These are phyloP conservation scores for Seira ritae DNA, from an alignment of 2,888 invertebrate genomes.

Conservation along the genomic window DNA sequence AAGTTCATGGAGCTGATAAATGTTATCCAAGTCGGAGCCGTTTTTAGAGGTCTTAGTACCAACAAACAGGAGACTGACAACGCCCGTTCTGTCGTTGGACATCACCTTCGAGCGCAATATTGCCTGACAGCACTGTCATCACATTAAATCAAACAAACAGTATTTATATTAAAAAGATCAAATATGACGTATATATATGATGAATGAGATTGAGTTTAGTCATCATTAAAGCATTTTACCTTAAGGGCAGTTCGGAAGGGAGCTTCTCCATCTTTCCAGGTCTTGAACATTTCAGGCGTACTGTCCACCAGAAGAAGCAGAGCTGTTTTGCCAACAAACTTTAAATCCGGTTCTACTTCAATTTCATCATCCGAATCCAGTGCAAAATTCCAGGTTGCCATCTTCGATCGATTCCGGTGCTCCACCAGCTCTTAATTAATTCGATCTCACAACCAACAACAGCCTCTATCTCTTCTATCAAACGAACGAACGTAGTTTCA, in stretches of 20 bases:
- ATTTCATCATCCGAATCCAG: slow-evolving; percentile 63
- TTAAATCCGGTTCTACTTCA: slow-evolving; percentile 31
- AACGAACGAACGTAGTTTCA: no score
- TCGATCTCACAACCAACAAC: no score
- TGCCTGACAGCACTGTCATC: slow-evolving; percentile 67
- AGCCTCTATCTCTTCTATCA: no score
- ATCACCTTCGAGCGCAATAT: slow-evolving; percentile 69
- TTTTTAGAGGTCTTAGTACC: slow-evolving; percentile 68
- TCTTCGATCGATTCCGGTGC: slow-evolving; percentile 11
- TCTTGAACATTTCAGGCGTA: slow-evolving; percentile 68
- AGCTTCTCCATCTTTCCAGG: slow-evolving; percentile 57
- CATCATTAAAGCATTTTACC: no score
- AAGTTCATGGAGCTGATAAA: slow-evolving; percentile 67
- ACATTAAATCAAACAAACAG: slow-evolving; percentile 27
- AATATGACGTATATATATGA: no score
- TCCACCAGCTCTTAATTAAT: no score
- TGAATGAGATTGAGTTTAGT: no score
- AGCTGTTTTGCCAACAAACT: slow-evolving; percentile 50
- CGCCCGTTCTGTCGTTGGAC: slow-evolving; percentile 62
- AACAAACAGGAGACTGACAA: slow-evolving; percentile 62
- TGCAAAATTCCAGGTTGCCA: slow-evolving; percentile 42
- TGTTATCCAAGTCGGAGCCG: slow-evolving; percentile 58
- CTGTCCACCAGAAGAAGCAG: slow-evolving; percentile 66
- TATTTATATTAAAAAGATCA: background rate
- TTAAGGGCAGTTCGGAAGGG: slow-evolving; percentile 68